These are phyloP conservation scores for Drosophila algonquin DNA, from an alignment of 2,888 invertebrate genomes.

Conservation along the genomic window DNA sequence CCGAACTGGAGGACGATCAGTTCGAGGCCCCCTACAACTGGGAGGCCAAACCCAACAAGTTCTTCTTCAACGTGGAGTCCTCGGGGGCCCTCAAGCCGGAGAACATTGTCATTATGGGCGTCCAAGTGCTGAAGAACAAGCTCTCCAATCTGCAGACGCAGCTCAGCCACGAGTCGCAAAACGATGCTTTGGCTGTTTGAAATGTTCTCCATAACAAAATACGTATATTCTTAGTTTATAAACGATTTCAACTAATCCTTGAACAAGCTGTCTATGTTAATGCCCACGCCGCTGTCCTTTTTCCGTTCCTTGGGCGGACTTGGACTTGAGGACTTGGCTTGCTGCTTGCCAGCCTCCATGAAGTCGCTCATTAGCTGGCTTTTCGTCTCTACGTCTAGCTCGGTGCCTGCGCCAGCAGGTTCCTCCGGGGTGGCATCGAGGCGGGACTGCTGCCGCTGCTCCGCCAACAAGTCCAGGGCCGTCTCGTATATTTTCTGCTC, in stretches of 20 bases:
- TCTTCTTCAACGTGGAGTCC: constrained; percentile 98
- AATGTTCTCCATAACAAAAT: not conserved
- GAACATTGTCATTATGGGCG: constrained; percentile 97
- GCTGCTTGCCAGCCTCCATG: constrained; percentile 51
- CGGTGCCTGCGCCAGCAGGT: not conserved
- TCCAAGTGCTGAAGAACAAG: constrained; percentile 96
- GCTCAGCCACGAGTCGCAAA: constrained; percentile 93
- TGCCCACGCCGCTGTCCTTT: constrained; percentile 52
- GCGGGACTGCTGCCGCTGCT: constrained; percentile 62
- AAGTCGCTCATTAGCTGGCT: constrained; percentile 62
- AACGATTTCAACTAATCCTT: constrained; percentile 58
- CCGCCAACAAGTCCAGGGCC: constrained; percentile 84
- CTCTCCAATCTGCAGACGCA: constrained; percentile 97
- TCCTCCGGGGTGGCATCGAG: constrained; percentile 43
- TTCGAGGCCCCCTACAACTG: constrained; percentile 97
- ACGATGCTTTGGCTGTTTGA: constrained; percentile 89
- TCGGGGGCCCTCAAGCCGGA: constrained; percentile 97
- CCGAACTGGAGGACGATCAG: constrained; percentile 95
- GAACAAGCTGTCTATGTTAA: constrained; percentile 71
- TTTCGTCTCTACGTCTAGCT: constrained; percentile 22
- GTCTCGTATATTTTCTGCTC: constrained; percentile 85
- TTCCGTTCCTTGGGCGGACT: constrained; percentile 43
- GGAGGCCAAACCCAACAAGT: constrained; percentile 98
- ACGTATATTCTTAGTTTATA: constrained; percentile 49
- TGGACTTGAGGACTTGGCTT: not conserved